Conservation (phyloP, 2,113 vertebrate species). For the Manacus vitellinus region DNA sequence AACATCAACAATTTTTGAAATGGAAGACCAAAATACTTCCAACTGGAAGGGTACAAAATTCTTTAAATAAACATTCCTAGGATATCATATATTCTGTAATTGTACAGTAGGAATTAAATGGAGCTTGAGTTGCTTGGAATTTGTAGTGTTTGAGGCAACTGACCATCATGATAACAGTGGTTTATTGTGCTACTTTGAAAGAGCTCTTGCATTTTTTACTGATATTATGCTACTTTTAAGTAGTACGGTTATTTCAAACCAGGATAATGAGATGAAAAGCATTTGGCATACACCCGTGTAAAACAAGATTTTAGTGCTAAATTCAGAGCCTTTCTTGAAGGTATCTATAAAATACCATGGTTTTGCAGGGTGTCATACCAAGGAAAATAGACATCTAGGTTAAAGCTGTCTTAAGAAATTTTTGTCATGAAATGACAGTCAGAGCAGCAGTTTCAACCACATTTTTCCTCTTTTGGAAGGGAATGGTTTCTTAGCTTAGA, state of each 20-base stretch:
- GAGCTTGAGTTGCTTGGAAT: background rate
- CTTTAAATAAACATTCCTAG: background rate
- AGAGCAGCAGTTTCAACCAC: background rate
- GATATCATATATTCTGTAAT: background rate
- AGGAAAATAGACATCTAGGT: background rate
- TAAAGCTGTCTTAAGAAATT: background rate
- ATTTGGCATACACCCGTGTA: background rate
- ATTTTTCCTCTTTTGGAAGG: background rate
- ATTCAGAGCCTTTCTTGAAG: background rate
- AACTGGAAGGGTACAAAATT: background rate
- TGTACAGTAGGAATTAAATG: background rate
- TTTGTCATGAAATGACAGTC: background rate
- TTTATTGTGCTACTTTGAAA: slow-evolving; percentile 13
- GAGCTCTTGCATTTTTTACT: slow-evolving; percentile 8
- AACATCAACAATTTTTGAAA: background rate
- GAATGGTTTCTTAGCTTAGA: background rate
- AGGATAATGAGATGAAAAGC: background rate
- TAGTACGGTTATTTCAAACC: background rate
- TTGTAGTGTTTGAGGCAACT: background rate
- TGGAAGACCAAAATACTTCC: background rate
- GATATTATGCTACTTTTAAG: background rate
- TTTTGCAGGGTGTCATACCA: background rate
- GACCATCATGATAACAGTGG: background rate
- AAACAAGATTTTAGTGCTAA: background rate
- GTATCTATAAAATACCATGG: background rate